Evolutionary conservation across 2,888 invertebrate species (phyloP), one percentile per base, ranked within the genome.

Genomic region (Ectemnius continuus): DNA sequence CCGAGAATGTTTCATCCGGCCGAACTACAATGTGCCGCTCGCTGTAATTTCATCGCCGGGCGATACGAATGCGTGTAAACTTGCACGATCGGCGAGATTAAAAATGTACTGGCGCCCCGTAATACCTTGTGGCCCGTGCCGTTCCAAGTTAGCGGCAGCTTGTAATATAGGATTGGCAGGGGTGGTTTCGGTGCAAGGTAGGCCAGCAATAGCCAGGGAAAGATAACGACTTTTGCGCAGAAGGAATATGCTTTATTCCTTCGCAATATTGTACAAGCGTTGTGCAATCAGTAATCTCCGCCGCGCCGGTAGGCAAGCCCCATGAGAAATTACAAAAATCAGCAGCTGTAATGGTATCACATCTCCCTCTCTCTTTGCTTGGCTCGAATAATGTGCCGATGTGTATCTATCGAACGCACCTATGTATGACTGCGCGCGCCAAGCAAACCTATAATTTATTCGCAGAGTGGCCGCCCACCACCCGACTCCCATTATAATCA

Each of bases 391-490:
- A 83, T 80, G 81, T 72, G 80, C 85, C 81, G 89, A 89, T 90
- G 86, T 86, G 80, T 84, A 90, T 89, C 89, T 89, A 88, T 89
- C 88, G 87, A 88, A 88, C 86, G 86, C 79, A 84, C 88, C 88
- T 88, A 89, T 88, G 86, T 82, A 52, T 16, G 88, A 87, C 85
- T 85, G 85, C 86, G 87, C 86, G 84, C 86, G 83, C 84, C 86
- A 81, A 84, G 84, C 83, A 87, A 88, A 88, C 89, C 89, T 86
- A 86, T 88, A 89, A 90, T 90, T 90, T 90, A 89, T 89, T 88
- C 85, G 83, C 80, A 82, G 83, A 78, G 84, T 5, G 83, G 83
- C 87, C 86, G 86, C 86, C 88, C 85, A 86, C 86, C 88, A 83
- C 85, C 87, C 88, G 78, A 85, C 84, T 88, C 83, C 83, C 86